A percentile compares a stretch with the other conserved stretches of the same genome.
These are phyloP conservation scores for Myrmecobius fasciatus DNA, from an alignment of 2,113 vertebrate genomes.

Conservation along the genomic window DNA sequence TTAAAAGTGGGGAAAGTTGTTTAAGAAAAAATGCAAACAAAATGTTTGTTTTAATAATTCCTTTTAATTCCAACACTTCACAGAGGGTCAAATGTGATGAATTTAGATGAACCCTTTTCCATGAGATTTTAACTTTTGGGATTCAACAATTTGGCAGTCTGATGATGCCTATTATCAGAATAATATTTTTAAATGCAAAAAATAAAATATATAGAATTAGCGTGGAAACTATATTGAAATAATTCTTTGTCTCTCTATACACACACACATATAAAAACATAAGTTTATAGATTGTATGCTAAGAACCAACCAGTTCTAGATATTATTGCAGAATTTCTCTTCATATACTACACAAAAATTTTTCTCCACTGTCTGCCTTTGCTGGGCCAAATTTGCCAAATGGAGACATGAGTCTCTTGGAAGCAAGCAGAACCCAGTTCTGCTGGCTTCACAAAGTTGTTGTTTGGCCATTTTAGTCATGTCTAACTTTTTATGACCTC, in stretches of 20 bases:
- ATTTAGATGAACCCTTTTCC: constrained; percentile 8
- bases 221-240: not conserved
- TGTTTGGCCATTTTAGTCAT: not conserved
- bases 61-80: constrained; percentile 30
- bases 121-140: not conserved
- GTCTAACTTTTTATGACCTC: not conserved
- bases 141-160: not conserved
- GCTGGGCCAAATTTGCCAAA: not conserved
- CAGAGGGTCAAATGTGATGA: constrained; percentile 50
- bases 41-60: constrained; percentile 60
- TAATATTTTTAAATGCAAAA: not conserved
- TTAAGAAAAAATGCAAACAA: not conserved
- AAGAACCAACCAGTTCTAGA: not conserved
- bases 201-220: not conserved
- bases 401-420: not conserved
- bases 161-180: not conserved
- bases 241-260: not conserved
- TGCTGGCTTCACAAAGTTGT: not conserved
- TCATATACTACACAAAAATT: not conserved
- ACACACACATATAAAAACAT: not conserved
- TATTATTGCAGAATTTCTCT: not conserved
- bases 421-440: not conserved
- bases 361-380: not conserved
- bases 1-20: constrained; percentile 54
- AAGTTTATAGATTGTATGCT: not conserved